Conservation (phyloP, 2,113 vertebrate species). For the Scatophagus argus region DNA sequence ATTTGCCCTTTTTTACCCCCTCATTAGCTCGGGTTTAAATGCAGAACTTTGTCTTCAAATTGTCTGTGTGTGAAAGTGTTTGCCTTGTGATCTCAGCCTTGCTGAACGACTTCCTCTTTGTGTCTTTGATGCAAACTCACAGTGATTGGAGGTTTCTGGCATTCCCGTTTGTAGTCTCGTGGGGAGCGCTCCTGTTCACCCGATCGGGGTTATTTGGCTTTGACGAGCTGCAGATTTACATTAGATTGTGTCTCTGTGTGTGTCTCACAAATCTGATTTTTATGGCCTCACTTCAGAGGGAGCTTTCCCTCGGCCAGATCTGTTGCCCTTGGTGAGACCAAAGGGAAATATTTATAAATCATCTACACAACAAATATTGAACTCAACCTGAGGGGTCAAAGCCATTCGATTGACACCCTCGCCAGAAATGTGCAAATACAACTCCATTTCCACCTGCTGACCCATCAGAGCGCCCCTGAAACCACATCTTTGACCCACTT, state of each 20-base stretch:
- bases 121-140: conserved; percentile 88
- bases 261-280: conserved; percentile 65
- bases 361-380: conserved; percentile 80
- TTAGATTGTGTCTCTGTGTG: conserved; percentile 2
- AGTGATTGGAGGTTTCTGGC: conserved; percentile 54
- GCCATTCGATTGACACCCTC: conserved; percentile 37
- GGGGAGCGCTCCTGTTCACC: conserved; percentile 59
- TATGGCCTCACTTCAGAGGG: conserved; percentile 75
- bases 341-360: conserved; percentile 84
- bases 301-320: conserved; percentile 57
- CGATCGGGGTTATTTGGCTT: conserved; percentile 64
- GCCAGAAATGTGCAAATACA: conserved; percentile 63
- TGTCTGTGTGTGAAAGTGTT: conserved; percentile 70
- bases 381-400: conserved; percentile 61
- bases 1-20: conserved; percentile 70
- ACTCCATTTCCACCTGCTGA: conserved; percentile 43
- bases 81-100: conserved; percentile 86
- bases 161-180: conserved; percentile 45
- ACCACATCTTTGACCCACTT: conserved; percentile 59
- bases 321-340: conserved; percentile 70
- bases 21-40: conserved; percentile 85
- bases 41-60: conserved; percentile 86
- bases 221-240: conserved; percentile 49
- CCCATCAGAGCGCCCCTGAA: conserved; percentile 30
- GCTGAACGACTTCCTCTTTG: conserved; percentile 77